Conservation (phyloP, 2,113 vertebrate genomes). For the Centropus unirufus region DNA sequence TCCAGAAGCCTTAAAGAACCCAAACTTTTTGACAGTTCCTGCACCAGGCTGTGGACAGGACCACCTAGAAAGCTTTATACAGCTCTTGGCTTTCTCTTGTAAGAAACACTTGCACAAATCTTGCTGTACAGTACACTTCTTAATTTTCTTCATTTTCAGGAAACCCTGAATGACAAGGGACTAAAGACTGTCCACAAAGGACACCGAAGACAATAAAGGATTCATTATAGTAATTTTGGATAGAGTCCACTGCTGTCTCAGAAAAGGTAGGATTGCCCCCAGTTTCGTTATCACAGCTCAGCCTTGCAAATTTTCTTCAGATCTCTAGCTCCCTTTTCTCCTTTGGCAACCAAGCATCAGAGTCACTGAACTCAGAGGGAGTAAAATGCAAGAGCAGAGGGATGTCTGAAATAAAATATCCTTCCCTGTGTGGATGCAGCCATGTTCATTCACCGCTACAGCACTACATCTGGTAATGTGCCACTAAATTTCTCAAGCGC, state of each 20-base stretch:
- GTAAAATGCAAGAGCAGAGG: background rate
- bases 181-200: background rate
- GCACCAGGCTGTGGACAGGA: background rate
- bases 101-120: background rate
- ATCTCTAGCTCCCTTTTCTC: background rate
- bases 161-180: background rate
- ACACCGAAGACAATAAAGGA: background rate
- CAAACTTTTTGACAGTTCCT: background rate
- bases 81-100: no score
- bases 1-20: background rate
- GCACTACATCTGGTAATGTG: background rate
- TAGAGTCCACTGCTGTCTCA: background rate
- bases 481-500: background rate
- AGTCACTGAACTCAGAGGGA: background rate
- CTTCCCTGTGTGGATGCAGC: background rate
- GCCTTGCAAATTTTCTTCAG: background rate
- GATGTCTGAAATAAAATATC: background rate
- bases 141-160: background rate
- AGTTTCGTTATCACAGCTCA: background rate
- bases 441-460: background rate
- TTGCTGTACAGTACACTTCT: background rate
- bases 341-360: background rate
- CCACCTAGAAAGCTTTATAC: background rate
- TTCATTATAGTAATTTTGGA: background rate
- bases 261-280: background rate